Evolutionary conservation across 2,113 vertebrate genomes (phyloP), one percentile per base, ranked within the genome.

Genomic region (Chrysemys picta): DNA sequence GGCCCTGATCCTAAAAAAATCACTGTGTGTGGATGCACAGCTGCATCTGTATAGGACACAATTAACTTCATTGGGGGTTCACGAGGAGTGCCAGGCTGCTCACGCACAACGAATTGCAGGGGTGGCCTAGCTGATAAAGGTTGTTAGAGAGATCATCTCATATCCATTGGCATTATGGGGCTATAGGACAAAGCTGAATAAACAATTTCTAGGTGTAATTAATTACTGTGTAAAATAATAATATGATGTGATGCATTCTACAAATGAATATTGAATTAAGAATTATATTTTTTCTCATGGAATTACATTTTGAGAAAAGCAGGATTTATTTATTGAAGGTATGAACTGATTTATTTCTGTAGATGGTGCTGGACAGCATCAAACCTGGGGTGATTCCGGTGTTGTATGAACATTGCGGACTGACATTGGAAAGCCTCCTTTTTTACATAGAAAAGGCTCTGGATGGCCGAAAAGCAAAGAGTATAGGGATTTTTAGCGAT

Each of bases 361-460:
- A 99, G 99, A 94, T 99, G 98, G 84, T 99, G 93, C 93, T 99
- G 93, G 97, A 97, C 56, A 98, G 98, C 1, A 95, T 98, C 38
- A 98, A 95, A 52, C 83, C 97, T 5, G 97, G 84, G 0, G 98
- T 99, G 25, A 25, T 97, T 6, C 96, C 97, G 47, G 85, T 99
- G 86, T 96, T 99, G 4, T 99, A 99, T 19, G 99, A 99, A 85
- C 97, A 98, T 90, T 96, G 95, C 8, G 98, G 98, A 31, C 81
- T 81, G 82, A 99, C 98, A 4, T 95, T 99, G 84, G 97, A 98
- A 42, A 97, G 98, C 79, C 97, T 99, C 84, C 86, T 98, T 17
- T 81, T 87, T 93, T 98, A 98, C 91, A 80, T 95, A 57, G 97
- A 98, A 87, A 98, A 97, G 80, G 97, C 96, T 2, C 85, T 98